Evolutionary conservation across 2,888 invertebrate genomes (phyloP).

Genomic region (Panopea generosa): DNA sequence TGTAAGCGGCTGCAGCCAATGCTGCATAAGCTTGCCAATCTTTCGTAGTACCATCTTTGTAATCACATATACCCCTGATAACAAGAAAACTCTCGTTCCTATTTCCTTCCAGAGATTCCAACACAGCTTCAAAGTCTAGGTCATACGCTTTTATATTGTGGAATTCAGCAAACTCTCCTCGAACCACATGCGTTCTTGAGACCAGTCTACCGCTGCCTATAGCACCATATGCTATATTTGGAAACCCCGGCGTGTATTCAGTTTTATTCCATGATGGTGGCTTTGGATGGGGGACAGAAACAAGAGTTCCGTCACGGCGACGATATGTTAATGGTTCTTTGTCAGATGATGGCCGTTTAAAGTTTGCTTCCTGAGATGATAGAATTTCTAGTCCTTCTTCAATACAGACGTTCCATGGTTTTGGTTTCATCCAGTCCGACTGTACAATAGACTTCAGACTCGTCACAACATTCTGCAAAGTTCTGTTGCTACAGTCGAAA

Average conservation of each 20-base stretch:
- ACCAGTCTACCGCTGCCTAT: slow-evolving; percentile 93
- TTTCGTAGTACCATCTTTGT: slow-evolving; percentile 96
- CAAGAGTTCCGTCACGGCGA: slow-evolving; percentile 68
- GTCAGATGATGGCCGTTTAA: slow-evolving; percentile 77
- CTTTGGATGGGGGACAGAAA: slow-evolving; percentile 63
- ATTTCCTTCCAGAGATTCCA: slow-evolving; percentile 89
- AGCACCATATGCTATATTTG: slow-evolving; percentile 90
- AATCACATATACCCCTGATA: slow-evolving; percentile 94
- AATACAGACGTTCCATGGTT: slow-evolving; percentile 92
- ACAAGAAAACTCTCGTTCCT: slow-evolving; percentile 89
- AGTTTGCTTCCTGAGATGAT: slow-evolving; percentile 84
- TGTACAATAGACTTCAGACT: slow-evolving; percentile 66
- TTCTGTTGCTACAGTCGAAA: slow-evolving; percentile 70
- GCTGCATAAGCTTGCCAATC: slow-evolving; percentile 99
- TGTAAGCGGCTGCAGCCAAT: slow-evolving; percentile 95
- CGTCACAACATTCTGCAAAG: slow-evolving; percentile 67
- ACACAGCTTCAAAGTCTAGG: slow-evolving; percentile 96
- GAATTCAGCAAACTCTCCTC: slow-evolving; percentile 94
- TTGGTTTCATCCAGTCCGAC: slow-evolving; percentile 50
- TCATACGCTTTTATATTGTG: slow-evolving; percentile 95
- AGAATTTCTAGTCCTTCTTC: slow-evolving; percentile 89
- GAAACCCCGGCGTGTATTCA: slow-evolving; percentile 64
- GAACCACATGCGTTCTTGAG: slow-evolving; percentile 91
- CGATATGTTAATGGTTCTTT: slow-evolving; percentile 74
- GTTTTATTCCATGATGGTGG: slow-evolving; percentile 74